A percentile compares a stretch with the other conserved stretches of the same genome.
Conservation (phyloP, 1,140 invertebrate genomes). For the Temnothorax nylanderi region DNA sequence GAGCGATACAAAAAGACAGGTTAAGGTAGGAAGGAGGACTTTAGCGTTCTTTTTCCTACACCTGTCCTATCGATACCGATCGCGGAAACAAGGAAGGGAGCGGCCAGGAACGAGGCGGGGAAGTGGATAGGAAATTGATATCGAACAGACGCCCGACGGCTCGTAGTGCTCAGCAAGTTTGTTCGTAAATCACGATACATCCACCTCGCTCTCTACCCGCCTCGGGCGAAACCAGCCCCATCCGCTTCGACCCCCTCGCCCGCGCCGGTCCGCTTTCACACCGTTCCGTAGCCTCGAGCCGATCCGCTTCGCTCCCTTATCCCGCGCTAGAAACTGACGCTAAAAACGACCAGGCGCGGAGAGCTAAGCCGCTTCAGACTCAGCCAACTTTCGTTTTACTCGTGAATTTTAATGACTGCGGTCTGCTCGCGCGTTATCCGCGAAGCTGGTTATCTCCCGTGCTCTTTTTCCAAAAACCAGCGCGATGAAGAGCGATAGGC, state of each 20-base stretch:
- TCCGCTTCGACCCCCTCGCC: conserved; percentile 5
- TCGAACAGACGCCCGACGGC: conserved; percentile 73
- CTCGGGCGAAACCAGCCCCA: conserved; percentile 49
- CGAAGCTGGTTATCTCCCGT: conserved; percentile 58
- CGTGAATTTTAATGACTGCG: conserved; percentile 71
- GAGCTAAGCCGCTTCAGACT: conserved; percentile 60
- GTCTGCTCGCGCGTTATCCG: conserved; percentile 48
- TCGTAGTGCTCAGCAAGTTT: conserved; percentile 79
- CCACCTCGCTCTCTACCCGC: conserved; percentile 46
- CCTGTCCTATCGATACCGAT: conserved; percentile 47
- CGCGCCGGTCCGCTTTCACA: conserved; percentile 58
- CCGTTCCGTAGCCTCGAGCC: conserved; percentile 52
- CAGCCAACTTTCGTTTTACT: conserved; percentile 73
- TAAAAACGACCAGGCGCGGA: conserved; percentile 40
- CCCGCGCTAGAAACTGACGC: not conserved
- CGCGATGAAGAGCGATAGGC: conserved; percentile 62
- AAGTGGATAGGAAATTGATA: conserved; percentile 73
- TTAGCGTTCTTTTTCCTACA: conserved; percentile 57
- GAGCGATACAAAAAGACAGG: conserved; percentile 4
- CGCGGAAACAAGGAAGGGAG: conserved; percentile 47
- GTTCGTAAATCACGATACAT: conserved; percentile 79
- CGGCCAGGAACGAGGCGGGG: not conserved
- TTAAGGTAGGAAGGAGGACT: conserved; percentile 10
- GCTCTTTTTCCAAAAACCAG: conserved; percentile 5
- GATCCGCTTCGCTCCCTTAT: conserved; percentile 54